phyloP scores from a whole-genome alignment of 1,140 invertebrate species.

The Danaus plexippus region DNA sequence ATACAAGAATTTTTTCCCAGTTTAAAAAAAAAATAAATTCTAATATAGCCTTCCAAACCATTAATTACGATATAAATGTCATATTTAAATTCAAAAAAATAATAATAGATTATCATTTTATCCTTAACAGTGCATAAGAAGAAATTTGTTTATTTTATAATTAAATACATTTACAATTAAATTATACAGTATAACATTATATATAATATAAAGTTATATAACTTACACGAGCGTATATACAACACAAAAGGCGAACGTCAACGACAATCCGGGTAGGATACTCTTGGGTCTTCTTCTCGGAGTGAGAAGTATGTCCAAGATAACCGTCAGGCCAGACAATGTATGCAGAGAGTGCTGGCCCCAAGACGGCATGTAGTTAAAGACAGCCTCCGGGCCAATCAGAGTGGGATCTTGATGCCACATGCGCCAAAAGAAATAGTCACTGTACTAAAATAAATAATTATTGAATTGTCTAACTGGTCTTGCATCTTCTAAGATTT shows the following conservation, averaged over 20 bases:
- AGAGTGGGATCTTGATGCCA: slow-evolving; percentile 24
- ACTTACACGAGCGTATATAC: slow-evolving; percentile 32
- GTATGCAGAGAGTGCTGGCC: slow-evolving; percentile 38
- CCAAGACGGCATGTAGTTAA: slow-evolving; percentile 32
- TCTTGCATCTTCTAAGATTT: too few relatives aligned
- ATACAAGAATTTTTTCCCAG: too few relatives aligned
- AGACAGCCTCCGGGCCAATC: slow-evolving; percentile 31
- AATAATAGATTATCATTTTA: too few relatives aligned
- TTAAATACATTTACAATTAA: too few relatives aligned
- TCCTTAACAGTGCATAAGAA: too few relatives aligned
- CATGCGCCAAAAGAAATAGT: slow-evolving; percentile 32
- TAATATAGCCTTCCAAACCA: too few relatives aligned
- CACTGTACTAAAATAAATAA: slow-evolving; percentile 30
- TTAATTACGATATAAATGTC: too few relatives aligned
- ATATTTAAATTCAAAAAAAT: too few relatives aligned
- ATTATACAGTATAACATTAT: slow-evolving; percentile 7
- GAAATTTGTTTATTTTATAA: too few relatives aligned
- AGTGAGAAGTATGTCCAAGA: slow-evolving; percentile 31
- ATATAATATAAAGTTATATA: slow-evolving; percentile 7
- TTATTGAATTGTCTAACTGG: too few relatives aligned
- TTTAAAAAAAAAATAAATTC: too few relatives aligned
- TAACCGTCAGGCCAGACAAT: slow-evolving; percentile 24
- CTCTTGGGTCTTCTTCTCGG: slow-evolving; percentile 27
- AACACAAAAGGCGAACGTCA: slow-evolving; percentile 23
- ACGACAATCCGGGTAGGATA: slow-evolving; percentile 14